Conservation (phyloP, 2,113 vertebrate species). For the Lates calcarifer region DNA sequence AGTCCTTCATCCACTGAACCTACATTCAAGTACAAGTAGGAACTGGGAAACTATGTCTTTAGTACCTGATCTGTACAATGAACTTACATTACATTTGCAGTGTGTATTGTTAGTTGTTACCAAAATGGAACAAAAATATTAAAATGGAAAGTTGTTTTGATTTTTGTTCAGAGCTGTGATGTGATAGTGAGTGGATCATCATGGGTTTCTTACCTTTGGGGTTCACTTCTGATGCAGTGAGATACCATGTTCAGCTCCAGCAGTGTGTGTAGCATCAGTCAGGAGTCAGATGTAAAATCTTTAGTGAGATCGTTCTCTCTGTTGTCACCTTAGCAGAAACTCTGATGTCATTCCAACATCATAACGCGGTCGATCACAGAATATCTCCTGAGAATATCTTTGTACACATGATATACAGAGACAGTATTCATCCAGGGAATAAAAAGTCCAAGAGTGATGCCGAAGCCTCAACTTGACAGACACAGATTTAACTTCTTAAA, state of each 20-base stretch:
- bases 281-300: conserved; percentile 17
- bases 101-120: too few relatives aligned
- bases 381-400: not conserved
- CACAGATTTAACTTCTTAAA: not conserved
- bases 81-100: too few relatives aligned
- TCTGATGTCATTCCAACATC: not conserved
- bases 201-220: conserved; percentile 49
- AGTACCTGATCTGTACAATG: too few relatives aligned
- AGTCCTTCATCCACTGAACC: too few relatives aligned
- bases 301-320: conserved; percentile 1
- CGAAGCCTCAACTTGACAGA: not conserved
- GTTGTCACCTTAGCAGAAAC: not conserved
- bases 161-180: not conserved
- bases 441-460: not conserved
- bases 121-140: too few relatives aligned
- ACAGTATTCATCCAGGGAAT: not conserved
- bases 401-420: not conserved
- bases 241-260: conserved; percentile 31
- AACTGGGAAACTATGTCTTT: too few relatives aligned
- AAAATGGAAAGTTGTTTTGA: too few relatives aligned
- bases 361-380: not conserved
- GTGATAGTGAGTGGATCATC: not conserved
- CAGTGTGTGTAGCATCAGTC: conserved; percentile 25
- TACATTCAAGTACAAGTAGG: too few relatives aligned
- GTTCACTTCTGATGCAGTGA: conserved; percentile 20